Evolutionary conservation across 2,888 invertebrate genomes (phyloP), one percentile per base, ranked within the genome.

Genomic region (Cephus spinipes): DNA sequence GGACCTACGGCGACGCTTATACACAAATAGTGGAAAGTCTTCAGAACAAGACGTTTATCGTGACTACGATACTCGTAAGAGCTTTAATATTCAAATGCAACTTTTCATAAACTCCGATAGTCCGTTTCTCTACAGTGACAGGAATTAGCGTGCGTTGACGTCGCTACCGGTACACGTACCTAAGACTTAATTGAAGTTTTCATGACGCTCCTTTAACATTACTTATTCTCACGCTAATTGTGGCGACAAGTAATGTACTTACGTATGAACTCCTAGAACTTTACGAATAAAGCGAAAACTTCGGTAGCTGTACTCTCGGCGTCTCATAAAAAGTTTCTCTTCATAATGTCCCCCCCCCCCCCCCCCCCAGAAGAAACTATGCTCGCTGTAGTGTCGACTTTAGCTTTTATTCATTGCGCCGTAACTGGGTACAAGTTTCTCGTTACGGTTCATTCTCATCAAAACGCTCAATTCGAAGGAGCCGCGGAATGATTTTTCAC

Each of bases 21-120:
- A 96, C 95, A 78, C 96, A 97, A 90, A 97, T 97, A 83, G 97
- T 97, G 68, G 97, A 97, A 89, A 97, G 96, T 88, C 93, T 98
- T 75, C 97, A 97, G 88, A 98, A 98, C 90, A 98, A 97, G 92
- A 98, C 98, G 0, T 94, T 99, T 81, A 94, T 96, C 77, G 97
- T 98, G 30, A 97, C 98, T 11, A 97, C 98, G 12, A 96, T 98
- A 89, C 92, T 98, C 94, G 98, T 98, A 92, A 94, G 95, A 92
- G 12, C 12, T 55, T 55, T 6, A 55, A 9, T 9, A 55, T 55
- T 23, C 55, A 55, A 9, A 23, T 23, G 9, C 23, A 9, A 55
- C 9, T 55, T 55, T 55, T 23, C 2, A 1, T 55, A 23, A 55
- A 2, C 23, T 55, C 2, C 55, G 23, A 23, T 55, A 23, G 23